Evolutionary conservation across 2,797 vertebrate genomes (phyloP).

Genomic region (Sebastes matsubarae): DNA sequence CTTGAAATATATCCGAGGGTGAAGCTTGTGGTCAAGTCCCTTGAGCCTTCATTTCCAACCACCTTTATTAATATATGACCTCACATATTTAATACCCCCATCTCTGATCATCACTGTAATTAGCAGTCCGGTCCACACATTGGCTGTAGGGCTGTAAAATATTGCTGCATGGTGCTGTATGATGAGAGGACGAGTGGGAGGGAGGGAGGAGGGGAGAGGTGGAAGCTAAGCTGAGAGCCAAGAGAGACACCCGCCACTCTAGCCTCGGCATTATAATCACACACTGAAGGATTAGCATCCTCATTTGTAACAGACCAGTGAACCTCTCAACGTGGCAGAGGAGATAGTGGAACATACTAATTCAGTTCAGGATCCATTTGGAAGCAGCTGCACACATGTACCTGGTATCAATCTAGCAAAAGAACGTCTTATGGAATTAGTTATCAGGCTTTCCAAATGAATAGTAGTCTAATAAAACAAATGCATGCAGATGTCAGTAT

Average conservation of each 20-base stretch:
- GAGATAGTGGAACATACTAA: background rate
- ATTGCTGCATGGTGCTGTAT: constrained; percentile 13
- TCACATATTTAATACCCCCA: constrained; percentile 33
- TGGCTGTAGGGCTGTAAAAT: constrained; percentile 22
- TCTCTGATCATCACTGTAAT: constrained; percentile 11
- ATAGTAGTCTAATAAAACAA: background rate
- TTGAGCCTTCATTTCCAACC: constrained; percentile 22
- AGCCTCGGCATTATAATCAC: constrained; percentile 18
- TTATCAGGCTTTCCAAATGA: background rate
- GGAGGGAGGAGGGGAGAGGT: background rate
- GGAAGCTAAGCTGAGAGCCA: constrained; percentile 1
- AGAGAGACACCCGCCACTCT: constrained; percentile 6
- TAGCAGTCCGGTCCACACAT: constrained; percentile 27
- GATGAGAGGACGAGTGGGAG: constrained; percentile 21
- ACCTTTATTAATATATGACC: constrained; percentile 56
- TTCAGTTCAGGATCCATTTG: background rate
- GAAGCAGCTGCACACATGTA: background rate
- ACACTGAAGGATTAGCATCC: constrained; percentile 1
- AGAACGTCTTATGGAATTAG: background rate
- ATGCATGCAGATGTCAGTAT: background rate
- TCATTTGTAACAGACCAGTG: constrained; percentile 17
- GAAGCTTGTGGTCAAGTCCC: constrained; percentile 3
- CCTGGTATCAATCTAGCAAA: background rate
- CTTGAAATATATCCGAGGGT: background rate
- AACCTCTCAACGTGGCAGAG: background rate